Percentiles rank a stretch among this genome's conserved stretches.
Evolutionary conservation across 2,113 vertebrate species (phyloP).

Genomic region (Python bivittatus): DNA sequence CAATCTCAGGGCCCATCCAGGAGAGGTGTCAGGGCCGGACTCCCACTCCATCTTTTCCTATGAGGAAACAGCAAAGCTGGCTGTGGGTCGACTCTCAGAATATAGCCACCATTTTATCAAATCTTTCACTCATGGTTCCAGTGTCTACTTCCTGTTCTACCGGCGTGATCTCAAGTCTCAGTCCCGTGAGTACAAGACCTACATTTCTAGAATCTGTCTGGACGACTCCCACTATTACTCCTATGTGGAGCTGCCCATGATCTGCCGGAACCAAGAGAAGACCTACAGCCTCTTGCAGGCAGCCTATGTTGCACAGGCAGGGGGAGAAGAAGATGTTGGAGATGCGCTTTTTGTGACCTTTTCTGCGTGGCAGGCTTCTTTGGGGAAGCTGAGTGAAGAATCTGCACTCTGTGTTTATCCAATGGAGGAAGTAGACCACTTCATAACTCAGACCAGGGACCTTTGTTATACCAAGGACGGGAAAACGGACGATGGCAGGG

Average conservation of each 20-base stretch:
- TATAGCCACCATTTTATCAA: slow-evolving; percentile 97
- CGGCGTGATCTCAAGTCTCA: slow-evolving; percentile 89
- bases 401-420: slow-evolving; percentile 90
- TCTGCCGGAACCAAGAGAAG: slow-evolving; percentile 79
- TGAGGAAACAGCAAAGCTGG: slow-evolving; percentile 94
- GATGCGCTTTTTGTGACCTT: slow-evolving; percentile 88
- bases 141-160: slow-evolving; percentile 94
- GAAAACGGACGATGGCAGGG: slow-evolving; percentile 74
- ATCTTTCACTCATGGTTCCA: slow-evolving; percentile 83
- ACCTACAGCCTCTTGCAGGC: slow-evolving; percentile 90
- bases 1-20: slow-evolving; percentile 72
- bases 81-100: slow-evolving; percentile 90
- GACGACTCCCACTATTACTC: slow-evolving; percentile 95
- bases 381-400: slow-evolving; percentile 80
- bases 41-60: slow-evolving; percentile 93
- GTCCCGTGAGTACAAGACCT: slow-evolving; percentile 89
- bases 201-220: slow-evolving; percentile 90
- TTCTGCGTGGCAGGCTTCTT: slow-evolving; percentile 79
- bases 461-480: slow-evolving; percentile 92
- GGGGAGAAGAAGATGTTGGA: slow-evolving; percentile 48
- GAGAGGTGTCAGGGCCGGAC: slow-evolving; percentile 62
- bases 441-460: slow-evolving; percentile 87
- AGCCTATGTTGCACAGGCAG: slow-evolving; percentile 76
- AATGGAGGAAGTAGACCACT: slow-evolving; percentile 85
- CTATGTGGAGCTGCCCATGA: slow-evolving; percentile 91